Percentiles rank a stretch among this genome's conserved stretches.
Evolutionary conservation across 2,113 vertebrate species (phyloP).

Genomic region (Chrysemys picta): DNA sequence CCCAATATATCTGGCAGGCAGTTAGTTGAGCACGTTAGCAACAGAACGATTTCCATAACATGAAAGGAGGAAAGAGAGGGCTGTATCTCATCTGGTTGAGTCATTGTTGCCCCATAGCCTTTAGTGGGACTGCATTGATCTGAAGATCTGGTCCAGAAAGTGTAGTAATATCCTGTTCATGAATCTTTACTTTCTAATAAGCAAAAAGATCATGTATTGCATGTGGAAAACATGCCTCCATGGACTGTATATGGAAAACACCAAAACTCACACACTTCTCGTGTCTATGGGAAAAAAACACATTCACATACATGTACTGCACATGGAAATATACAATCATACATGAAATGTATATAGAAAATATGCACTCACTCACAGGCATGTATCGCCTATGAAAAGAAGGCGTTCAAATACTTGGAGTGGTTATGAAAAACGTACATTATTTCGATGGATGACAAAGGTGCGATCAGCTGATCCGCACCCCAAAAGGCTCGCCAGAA

Average conservation of each 20-base stretch:
- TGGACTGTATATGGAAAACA: rapidly evolving
- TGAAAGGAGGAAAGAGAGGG: conserved; percentile 1
- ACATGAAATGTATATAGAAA: neutral
- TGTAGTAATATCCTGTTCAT: neutral
- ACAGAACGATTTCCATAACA: conserved; percentile 16
- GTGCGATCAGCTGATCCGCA: neutral
- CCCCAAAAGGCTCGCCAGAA: neutral
- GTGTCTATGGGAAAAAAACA: rapidly evolving
- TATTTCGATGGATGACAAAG: neutral
- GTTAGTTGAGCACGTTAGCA: neutral
- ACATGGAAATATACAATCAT: neutral
- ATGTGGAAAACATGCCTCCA: neutral
- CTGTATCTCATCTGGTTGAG: neutral
- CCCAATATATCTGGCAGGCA: conserved; percentile 1
- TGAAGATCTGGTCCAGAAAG: neutral
- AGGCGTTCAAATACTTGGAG: neutral
- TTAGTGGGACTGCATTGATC: neutral
- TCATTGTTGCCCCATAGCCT: conserved; percentile 19
- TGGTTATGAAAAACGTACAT: neutral
- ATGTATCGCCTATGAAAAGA: neutral
- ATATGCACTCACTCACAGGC: neutral
- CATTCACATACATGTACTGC: rapidly evolving
- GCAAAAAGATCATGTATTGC: neutral
- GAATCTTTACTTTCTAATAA: conserved; percentile 8
- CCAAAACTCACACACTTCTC: rapidly evolving